These are phyloP conservation scores for Seira musarum DNA, from an alignment of 2,888 invertebrate genomes.

Conservation along the genomic window DNA sequence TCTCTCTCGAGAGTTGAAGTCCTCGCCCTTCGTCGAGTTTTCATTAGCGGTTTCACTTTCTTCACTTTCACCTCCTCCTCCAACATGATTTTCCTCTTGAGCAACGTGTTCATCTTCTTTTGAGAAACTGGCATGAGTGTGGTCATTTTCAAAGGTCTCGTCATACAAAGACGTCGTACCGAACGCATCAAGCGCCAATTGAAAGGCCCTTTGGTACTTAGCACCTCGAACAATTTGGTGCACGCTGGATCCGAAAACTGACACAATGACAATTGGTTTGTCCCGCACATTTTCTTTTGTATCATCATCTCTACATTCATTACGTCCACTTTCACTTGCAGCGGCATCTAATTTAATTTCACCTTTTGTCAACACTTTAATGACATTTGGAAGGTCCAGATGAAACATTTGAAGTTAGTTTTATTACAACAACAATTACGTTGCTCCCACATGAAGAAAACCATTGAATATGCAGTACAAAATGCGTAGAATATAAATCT, in stretches of 20 bases:
- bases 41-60: not conserved
- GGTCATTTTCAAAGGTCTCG: slow-evolving; percentile 8
- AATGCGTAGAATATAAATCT: no score
- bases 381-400: slow-evolving; percentile 47
- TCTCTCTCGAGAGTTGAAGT: not conserved
- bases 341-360: slow-evolving; percentile 44
- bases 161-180: slow-evolving; percentile 57
- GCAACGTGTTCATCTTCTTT: not conserved
- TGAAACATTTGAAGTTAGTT: slow-evolving; percentile 54
- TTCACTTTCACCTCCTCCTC: not conserved
- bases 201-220: slow-evolving; percentile 63
- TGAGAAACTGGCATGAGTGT: not conserved
- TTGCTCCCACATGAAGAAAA: slow-evolving; percentile 5
- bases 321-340: slow-evolving; percentile 2
- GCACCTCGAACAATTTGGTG: slow-evolving; percentile 39
- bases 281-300: slow-evolving; percentile 72
- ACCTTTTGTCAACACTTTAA: slow-evolving; percentile 48
- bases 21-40: not conserved
- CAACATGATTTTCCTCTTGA: not conserved
- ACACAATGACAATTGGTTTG: slow-evolving; percentile 77
- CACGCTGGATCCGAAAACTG: slow-evolving; percentile 77
- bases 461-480: slow-evolving; percentile 10
- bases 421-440: slow-evolving; percentile 5
- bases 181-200: slow-evolving; percentile 64
- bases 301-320: slow-evolving; percentile 12